A percentile compares a stretch with the other conserved stretches of the same genome.
Conservation (phyloP, 2,888 invertebrate species). For the Caenorhabditis wallacei region DNA sequence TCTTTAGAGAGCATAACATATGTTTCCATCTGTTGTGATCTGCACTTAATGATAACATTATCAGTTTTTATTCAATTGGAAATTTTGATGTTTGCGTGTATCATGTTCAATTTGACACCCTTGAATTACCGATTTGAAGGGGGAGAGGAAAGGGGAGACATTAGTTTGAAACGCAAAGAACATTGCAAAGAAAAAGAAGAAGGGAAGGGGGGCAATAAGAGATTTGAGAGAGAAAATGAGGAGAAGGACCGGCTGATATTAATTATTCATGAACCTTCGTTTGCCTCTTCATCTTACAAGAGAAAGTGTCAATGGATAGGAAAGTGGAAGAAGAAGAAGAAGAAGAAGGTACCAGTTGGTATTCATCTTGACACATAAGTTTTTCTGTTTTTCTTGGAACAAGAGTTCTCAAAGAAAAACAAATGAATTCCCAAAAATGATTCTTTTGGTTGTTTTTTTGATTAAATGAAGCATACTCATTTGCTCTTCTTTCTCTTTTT, state of each 20-base stretch:
- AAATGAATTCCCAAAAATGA: neutral
- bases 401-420: neutral
- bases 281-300: slow-evolving; percentile 39
- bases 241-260: slow-evolving; percentile 53
- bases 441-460: neutral
- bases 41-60: slow-evolving; percentile 34
- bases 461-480: neutral
- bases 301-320: slow-evolving; percentile 40
- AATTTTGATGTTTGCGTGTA: slow-evolving; percentile 15
- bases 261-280: slow-evolving; percentile 60
- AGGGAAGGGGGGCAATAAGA: slow-evolving; percentile 14
- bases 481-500: slow-evolving; percentile 5
- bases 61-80: slow-evolving; percentile 15
- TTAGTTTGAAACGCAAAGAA: slow-evolving; percentile 38
- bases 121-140: slow-evolving; percentile 14
- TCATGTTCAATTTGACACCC: slow-evolving; percentile 15
- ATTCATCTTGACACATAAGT: slow-evolving; percentile 4
- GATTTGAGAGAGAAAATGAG: slow-evolving; percentile 25
- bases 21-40: slow-evolving; percentile 22
- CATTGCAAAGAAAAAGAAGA: slow-evolving; percentile 8
- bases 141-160: slow-evolving; percentile 7
- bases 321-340: slow-evolving; percentile 8
- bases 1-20: slow-evolving; percentile 23
- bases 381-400: neutral
- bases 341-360: slow-evolving; percentile 18